phyloP scores from a whole-genome alignment of 2,888 invertebrate species.

The Desoria tigrina region DNA sequence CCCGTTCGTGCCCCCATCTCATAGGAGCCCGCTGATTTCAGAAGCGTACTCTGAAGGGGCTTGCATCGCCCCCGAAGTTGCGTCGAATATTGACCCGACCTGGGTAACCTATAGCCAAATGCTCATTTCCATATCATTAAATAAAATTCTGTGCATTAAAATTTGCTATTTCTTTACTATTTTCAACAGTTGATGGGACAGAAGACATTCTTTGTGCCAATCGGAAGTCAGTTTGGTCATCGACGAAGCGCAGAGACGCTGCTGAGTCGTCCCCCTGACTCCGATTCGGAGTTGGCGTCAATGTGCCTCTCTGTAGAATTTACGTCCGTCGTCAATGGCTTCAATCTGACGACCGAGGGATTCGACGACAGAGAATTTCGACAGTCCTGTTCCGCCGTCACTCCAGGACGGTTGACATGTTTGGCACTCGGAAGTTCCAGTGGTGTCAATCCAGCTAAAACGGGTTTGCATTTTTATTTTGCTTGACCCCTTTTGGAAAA shows the following conservation, averaged over 20 bases:
- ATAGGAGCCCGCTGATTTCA: neutral
- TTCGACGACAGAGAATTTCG: conserved; percentile 27
- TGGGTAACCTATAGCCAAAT: too few species aligned
- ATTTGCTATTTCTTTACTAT: neutral
- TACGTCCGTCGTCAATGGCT: too few species aligned
- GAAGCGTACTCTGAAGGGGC: conserved; percentile 25
- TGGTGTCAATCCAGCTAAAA: conserved; percentile 24
- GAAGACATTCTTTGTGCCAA: conserved; percentile 26
- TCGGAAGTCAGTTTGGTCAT: conserved; percentile 24
- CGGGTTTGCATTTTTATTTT: too few species aligned
- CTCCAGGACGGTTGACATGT: conserved; percentile 20
- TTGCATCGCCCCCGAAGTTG: conserved; percentile 17
- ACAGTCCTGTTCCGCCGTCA: conserved; percentile 17
- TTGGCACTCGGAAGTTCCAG: conserved; percentile 21
- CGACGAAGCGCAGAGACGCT: conserved; percentile 24
- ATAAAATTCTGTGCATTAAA: too few species aligned
- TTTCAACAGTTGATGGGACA: conserved; percentile 16
- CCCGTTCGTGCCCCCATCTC: too few species aligned
- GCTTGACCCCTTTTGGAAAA: too few species aligned
- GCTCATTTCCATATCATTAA: neutral
- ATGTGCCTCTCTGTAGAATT: conserved; percentile 26
- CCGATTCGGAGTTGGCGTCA: conserved; percentile 22
- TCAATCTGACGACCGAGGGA: conserved; percentile 23
- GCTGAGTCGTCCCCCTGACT: conserved; percentile 14
- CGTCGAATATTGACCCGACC: conserved; percentile 16